A percentile compares a stretch with the other conserved stretches of the same genome.
Conservation (phyloP, 2,113 vertebrate species). For the Alouatta palliata region DNA sequence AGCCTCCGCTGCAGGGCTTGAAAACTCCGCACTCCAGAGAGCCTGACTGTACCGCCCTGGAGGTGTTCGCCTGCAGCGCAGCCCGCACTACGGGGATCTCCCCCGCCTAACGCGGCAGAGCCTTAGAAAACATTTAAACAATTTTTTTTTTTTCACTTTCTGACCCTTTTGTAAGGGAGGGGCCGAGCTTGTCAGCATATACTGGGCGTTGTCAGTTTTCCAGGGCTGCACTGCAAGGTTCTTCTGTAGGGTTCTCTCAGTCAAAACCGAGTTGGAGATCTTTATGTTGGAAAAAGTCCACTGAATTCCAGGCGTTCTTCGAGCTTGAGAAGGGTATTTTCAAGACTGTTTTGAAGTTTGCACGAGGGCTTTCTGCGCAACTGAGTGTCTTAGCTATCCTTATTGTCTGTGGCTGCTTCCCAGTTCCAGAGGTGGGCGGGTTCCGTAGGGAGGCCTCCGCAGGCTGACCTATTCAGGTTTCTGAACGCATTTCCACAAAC, state of each 20-base stretch:
- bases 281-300: slow-evolving; percentile 62
- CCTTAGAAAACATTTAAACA: background rate
- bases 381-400: background rate
- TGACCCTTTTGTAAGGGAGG: background rate
- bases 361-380: background rate
- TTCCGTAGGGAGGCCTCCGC: background rate
- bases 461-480: background rate
- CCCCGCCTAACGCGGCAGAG: background rate
- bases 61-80: background rate
- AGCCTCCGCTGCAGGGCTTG: background rate
- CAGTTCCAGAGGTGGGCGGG: background rate
- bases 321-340: slow-evolving; percentile 54
- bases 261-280: slow-evolving; percentile 12
- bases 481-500: background rate
- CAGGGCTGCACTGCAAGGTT: background rate
- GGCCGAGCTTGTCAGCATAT: background rate
- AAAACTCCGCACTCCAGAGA: background rate
- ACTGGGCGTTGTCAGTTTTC: background rate
- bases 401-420: background rate
- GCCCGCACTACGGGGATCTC: background rate
- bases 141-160: background rate
- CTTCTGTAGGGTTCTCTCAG: background rate
- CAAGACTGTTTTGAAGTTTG: slow-evolving; percentile 3
- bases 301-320: slow-evolving; percentile 73
- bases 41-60: fast-evolving